Percentiles rank a stretch among this genome's conserved stretches.
Conservation (phyloP, 2,797 vertebrate species). For the Danio aesculapii region DNA sequence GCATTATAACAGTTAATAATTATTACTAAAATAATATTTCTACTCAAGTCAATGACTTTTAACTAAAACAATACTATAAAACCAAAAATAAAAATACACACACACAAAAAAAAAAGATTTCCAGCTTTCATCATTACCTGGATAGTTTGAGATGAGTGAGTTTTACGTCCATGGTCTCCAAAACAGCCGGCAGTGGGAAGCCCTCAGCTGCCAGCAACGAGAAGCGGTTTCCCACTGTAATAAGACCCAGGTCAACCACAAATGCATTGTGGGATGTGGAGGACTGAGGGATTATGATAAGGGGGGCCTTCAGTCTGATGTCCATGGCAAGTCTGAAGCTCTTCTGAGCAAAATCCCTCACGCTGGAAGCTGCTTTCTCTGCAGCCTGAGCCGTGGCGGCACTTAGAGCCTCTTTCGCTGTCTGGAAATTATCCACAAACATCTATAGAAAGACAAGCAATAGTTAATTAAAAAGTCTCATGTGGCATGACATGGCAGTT, state of each 20-base stretch:
- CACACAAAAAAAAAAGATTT: neutral
- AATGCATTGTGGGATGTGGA: slow-evolving; percentile 86
- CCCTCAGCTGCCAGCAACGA: slow-evolving; percentile 71
- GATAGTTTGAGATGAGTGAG: slow-evolving; percentile 86
- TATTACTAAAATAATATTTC: neutral
- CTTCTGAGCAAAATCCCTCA: slow-evolving; percentile 89
- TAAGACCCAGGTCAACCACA: slow-evolving; percentile 90
- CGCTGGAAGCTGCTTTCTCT: slow-evolving; percentile 91
- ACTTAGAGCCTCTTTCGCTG: slow-evolving; percentile 87
- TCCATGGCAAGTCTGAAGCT: slow-evolving; percentile 89
- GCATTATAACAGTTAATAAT: neutral
- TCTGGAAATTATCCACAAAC: slow-evolving; percentile 82
- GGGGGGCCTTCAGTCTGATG: slow-evolving; percentile 90
- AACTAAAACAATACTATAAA: no score
- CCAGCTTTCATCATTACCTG: slow-evolving; percentile 72
- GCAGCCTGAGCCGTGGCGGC: slow-evolving; percentile 91
- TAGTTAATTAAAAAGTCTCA: slow-evolving; percentile 1
- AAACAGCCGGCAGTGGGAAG: slow-evolving; percentile 77
- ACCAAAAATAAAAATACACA: no score
- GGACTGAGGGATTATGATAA: slow-evolving; percentile 92
- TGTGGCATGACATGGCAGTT: slow-evolving; percentile 23
- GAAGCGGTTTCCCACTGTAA: slow-evolving; percentile 86
- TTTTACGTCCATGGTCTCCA: slow-evolving; percentile 85
- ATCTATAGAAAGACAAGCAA: slow-evolving; percentile 49
- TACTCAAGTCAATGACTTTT: no score